Conservation (phyloP, 1,140 invertebrate genomes). For the Mylabris phalerata region DNA sequence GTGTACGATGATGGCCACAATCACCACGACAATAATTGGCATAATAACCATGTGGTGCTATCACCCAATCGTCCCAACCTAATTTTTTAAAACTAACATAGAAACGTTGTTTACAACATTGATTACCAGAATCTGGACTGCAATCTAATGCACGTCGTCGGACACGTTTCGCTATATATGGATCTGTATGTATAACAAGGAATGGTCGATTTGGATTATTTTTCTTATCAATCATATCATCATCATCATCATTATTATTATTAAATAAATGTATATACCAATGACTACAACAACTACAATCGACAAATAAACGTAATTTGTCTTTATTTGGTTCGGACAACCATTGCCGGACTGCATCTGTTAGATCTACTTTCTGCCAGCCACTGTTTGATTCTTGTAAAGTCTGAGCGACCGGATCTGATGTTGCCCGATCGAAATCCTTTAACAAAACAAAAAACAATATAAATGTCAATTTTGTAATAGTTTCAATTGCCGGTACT, state of each 20-base stretch:
- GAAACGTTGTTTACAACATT: slow-evolving; percentile 84
- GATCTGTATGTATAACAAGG: slow-evolving; percentile 73
- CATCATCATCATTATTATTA: background rate
- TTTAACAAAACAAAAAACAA: slow-evolving; percentile 31
- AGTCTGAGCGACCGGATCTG: slow-evolving; percentile 61
- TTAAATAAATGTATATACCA: slow-evolving; percentile 53
- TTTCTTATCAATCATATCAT: slow-evolving; percentile 17
- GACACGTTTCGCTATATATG: slow-evolving; percentile 53
- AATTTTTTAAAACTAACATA: slow-evolving; percentile 85
- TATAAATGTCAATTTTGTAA: background rate
- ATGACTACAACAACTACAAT: slow-evolving; percentile 73
- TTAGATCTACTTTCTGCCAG: slow-evolving; percentile 84
- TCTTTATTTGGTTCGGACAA: slow-evolving; percentile 48
- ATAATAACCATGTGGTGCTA: slow-evolving; percentile 78
- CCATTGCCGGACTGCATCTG: slow-evolving; percentile 67
- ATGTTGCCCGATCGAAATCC: slow-evolving; percentile 52
- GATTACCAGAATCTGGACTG: slow-evolving; percentile 62
- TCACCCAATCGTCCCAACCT: slow-evolving; percentile 94
- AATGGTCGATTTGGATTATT: slow-evolving; percentile 67
- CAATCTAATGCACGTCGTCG: slow-evolving; percentile 77
- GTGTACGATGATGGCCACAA: slow-evolving; percentile 69
- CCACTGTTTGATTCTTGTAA: slow-evolving; percentile 61
- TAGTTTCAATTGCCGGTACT: no score
- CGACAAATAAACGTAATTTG: slow-evolving; percentile 68
- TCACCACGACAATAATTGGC: slow-evolving; percentile 92